phyloP scores from a whole-genome alignment of 2,113 vertebrate species.

The Megaleporinus macrocephalus region DNA sequence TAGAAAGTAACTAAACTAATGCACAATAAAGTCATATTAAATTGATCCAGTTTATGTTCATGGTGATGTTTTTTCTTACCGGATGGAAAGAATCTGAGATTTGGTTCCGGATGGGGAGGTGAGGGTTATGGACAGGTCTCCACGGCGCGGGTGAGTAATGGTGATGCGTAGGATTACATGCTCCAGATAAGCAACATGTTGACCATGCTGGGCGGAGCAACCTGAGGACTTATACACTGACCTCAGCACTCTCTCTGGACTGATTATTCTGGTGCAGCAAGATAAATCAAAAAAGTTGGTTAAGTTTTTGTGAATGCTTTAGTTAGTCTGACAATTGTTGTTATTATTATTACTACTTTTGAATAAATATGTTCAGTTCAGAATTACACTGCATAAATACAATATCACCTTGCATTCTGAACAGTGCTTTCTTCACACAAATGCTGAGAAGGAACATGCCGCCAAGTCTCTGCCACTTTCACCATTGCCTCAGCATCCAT shows the following conservation, averaged over 20 bases:
- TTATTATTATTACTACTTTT: constrained; percentile 4
- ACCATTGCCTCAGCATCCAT: constrained; percentile 97
- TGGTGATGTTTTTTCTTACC: constrained; percentile 75
- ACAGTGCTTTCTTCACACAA: constrained; percentile 87
- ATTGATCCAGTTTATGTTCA: neutral
- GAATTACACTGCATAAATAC: neutral
- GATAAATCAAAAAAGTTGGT: constrained; percentile 1
- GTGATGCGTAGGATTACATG: constrained; percentile 88
- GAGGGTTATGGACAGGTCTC: constrained; percentile 91
- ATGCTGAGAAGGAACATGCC: constrained; percentile 87
- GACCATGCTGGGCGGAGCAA: constrained; percentile 81
- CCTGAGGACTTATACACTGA: constrained; percentile 85
- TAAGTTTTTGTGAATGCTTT: too few relatives aligned
- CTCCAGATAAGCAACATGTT: constrained; percentile 88
- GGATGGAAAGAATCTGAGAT: constrained; percentile 91
- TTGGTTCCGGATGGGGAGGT: constrained; percentile 92
- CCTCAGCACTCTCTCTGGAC: constrained; percentile 81
- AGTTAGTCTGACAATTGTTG: too few relatives aligned
- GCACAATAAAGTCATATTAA: neutral
- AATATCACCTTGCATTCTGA: constrained; percentile 87
- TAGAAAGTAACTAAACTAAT: too few relatives aligned
- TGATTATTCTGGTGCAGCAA: constrained; percentile 79
- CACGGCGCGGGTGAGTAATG: constrained; percentile 86
- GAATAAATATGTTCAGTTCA: neutral
- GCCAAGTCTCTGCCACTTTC: constrained; percentile 92